Evolutionary conservation across 1,140 invertebrate species (phyloP).

Genomic region (Panagrolaimus sp.): DNA sequence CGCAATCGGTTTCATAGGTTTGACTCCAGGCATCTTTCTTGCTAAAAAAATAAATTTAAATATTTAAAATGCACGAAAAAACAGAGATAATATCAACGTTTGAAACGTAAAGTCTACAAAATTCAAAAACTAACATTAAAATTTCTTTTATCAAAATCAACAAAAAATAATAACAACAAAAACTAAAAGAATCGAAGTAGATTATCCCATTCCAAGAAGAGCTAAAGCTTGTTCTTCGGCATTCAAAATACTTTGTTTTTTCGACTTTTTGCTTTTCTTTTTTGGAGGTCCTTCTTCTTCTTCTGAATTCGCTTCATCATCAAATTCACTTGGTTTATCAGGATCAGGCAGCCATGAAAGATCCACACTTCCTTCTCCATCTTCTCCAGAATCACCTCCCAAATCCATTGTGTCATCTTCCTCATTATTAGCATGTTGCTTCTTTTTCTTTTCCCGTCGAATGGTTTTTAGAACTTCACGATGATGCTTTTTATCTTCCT

Average conservation of each 20-base stretch:
- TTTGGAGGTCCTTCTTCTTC: slow-evolving; percentile 10
- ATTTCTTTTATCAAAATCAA: slow-evolving; percentile 22
- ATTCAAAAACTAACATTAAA: slow-evolving; percentile 10
- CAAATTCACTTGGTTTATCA: slow-evolving; percentile 24
- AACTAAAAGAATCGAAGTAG: neutral
- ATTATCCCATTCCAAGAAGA: slow-evolving; percentile 23
- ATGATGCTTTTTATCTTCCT: slow-evolving; percentile 29
- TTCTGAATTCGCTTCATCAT: slow-evolving; percentile 20
- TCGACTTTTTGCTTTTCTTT: slow-evolving; percentile 15
- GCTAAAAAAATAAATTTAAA: slow-evolving; percentile 22
- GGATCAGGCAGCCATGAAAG: slow-evolving; percentile 47
- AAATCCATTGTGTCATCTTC: slow-evolving; percentile 23
- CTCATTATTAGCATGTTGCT: slow-evolving; percentile 25
- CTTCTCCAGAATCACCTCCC: slow-evolving; percentile 19
- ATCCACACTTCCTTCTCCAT: slow-evolving; percentile 31
- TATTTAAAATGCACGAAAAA: neutral
- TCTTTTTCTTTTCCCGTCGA: slow-evolving; percentile 24
- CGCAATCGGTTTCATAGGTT: slow-evolving; percentile 9
- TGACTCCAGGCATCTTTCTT: slow-evolving; percentile 4
- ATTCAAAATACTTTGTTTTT: slow-evolving; percentile 15
- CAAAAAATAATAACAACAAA: slow-evolving; percentile 23
- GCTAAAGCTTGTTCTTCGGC: slow-evolving; percentile 31
- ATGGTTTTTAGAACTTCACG: slow-evolving; percentile 26
- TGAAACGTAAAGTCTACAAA: slow-evolving; percentile 5
- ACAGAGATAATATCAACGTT: slow-evolving; percentile 16